Base-by-base conservation (phyloP, 2,888 invertebrate genomes). In the Leucophenga montana region DNA sequence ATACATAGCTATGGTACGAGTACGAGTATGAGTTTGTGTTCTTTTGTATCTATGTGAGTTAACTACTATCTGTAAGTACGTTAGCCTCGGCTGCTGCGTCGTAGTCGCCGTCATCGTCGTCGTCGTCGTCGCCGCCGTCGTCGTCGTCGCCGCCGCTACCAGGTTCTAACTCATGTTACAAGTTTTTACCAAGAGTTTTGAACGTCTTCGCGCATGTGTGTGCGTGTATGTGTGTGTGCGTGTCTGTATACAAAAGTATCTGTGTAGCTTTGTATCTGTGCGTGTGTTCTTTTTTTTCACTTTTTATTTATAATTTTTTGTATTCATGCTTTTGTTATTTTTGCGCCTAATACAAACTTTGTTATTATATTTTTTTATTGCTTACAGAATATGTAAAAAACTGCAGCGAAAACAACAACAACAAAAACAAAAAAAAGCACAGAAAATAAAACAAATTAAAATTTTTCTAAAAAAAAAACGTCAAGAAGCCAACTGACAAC, bases 101-200 rank as follows among this genome's bases (percentile, higher is more conserved):
- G 16, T 2, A 2, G 18, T 39, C 39, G 59, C 16, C n/a, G 6
- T 57, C 27, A 31, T n/a, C 14, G 8, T 20, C 13, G 9, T 5
- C 13, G 20, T 56, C 50, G 14, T 50, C n/a, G 57, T 14, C n/a
- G 57, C 27, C 13, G 54, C 4, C 11, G 16, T 54, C 20, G 22
- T 22, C 56, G 14, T 56, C 14, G 33, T 59, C 3, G 33, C 31
- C 16, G 33, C 31, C 59, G 18, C n/a, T 31, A 66, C 70, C 74
- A 80, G 76, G 77, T 79, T 82, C 84, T 79, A 84, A 82, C 80
- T 81, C 77, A 79, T 71, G 67, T 75, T 83, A 79, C 75, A 71
- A 71, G 72, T 70, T 73, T 70, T 71, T 70, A 70, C 73, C 53
- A 71, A 71, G 73, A 73, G 70, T 71, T 50, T 71, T 57, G 46